phyloP scores from a whole-genome alignment of 2,888 invertebrate species.

The Aporophyla nigra region DNA sequence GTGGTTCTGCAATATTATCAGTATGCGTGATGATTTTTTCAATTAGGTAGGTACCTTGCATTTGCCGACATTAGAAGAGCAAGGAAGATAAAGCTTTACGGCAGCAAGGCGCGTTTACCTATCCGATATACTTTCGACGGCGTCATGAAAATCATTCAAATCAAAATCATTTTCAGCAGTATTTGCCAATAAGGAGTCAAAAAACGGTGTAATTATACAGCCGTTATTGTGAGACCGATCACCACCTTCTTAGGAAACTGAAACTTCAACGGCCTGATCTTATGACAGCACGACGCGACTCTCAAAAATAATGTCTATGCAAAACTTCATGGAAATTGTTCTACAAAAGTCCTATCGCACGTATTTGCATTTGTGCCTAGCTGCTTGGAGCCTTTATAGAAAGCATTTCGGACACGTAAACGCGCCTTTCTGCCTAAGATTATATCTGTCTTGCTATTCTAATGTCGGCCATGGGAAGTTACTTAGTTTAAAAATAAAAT shows the following conservation, averaged over 20 bases:
- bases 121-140: too few species aligned
- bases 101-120: not conserved
- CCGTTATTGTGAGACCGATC: not conserved
- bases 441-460: conserved; percentile 12
- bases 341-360: too few species aligned
- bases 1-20: not conserved
- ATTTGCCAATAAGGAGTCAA: not conserved
- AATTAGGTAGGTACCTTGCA: not conserved
- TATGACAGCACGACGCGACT: too few species aligned
- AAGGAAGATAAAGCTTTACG: conserved; percentile 10
- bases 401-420: not conserved
- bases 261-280: not conserved
- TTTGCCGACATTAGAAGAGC: not conserved
- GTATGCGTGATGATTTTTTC: not conserved
- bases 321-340: too few species aligned
- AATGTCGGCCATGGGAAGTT: not conserved
- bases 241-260: not conserved
- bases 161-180: not conserved
- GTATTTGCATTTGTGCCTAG: too few species aligned
- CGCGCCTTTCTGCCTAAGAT: not conserved
- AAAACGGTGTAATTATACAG: not conserved
- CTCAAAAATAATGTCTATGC: too few species aligned
- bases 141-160: not conserved
- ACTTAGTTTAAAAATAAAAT: not conserved
- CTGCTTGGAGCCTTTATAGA: not conserved